Evolutionary conservation across 2,113 vertebrate species (phyloP).

Genomic region (Tetraodon nigroviridis): DNA sequence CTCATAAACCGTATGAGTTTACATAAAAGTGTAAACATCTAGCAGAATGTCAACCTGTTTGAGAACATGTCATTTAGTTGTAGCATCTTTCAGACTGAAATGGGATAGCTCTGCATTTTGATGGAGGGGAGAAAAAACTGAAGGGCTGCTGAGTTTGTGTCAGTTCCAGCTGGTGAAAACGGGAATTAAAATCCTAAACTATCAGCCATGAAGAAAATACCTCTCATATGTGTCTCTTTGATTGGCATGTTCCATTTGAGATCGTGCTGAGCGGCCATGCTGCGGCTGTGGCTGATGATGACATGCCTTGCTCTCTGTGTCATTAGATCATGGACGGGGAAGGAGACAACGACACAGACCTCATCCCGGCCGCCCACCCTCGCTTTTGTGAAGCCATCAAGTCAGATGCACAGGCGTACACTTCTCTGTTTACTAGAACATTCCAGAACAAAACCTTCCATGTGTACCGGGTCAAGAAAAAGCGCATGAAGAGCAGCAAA

Average conservation of each 20-base stretch:
- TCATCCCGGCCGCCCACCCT: constrained; percentile 78
- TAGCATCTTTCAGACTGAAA: too few species aligned
- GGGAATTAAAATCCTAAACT: constrained; percentile 9
- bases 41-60: too few species aligned
- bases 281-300: not conserved
- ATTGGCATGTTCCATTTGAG: not conserved
- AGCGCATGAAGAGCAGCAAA: constrained; percentile 63
- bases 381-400: constrained; percentile 93
- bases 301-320: not conserved
- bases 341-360: constrained; percentile 83
- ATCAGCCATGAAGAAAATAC: constrained; percentile 6
- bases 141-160: not conserved
- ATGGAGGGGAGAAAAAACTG: not conserved
- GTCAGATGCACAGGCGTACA: constrained; percentile 74
- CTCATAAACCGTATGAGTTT: too few species aligned
- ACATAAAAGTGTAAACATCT: too few species aligned
- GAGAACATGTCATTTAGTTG: too few species aligned
- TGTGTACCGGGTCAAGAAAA: constrained; percentile 83
- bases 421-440: constrained; percentile 79
- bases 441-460: constrained; percentile 97
- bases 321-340: constrained; percentile 89
- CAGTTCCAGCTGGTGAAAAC: constrained; percentile 7
- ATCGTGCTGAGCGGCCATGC: not conserved
- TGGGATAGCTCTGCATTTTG: too few species aligned
- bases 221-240: not conserved